Conservation (phyloP, 1,140 invertebrate genomes). For the Drosophila grimshawi region DNA sequence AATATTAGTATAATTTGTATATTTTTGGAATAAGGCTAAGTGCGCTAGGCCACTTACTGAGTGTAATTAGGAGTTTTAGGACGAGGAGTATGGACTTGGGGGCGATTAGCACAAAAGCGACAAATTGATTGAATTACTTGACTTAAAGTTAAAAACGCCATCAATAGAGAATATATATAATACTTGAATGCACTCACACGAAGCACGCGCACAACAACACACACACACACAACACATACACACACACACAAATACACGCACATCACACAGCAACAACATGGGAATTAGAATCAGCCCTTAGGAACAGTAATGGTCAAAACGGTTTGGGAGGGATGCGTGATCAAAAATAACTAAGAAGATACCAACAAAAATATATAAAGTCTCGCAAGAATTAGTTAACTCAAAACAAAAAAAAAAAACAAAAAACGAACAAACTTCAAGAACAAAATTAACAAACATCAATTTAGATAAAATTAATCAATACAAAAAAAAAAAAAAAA, state of each 20-base stretch:
- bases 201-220: conserved; percentile 33
- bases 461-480: conserved; percentile 51
- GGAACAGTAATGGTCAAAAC: conserved; percentile 61
- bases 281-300: conserved; percentile 50
- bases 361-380: conserved; percentile 23
- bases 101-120: background rate
- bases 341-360: conserved; percentile 71
- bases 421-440: background rate
- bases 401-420: conserved; percentile 18
- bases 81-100: background rate
- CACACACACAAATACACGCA: conserved; percentile 19
- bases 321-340: conserved; percentile 87
- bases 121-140: conserved; percentile 21
- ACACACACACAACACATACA: conserved; percentile 32
- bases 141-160: conserved; percentile 24
- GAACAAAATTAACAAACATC: conserved; percentile 32
- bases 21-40: conserved; percentile 25
- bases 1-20: conserved; percentile 80
- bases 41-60: conserved; percentile 9
- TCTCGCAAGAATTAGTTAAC: conserved; percentile 38
- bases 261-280: conserved; percentile 16
- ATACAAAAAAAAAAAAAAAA: conserved; percentile 43
- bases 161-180: conserved; percentile 50
- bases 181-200: conserved; percentile 53
- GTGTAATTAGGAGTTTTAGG: background rate